phyloP scores from a whole-genome alignment of 2,797 vertebrate species.

The Sebastes paucispinis region DNA sequence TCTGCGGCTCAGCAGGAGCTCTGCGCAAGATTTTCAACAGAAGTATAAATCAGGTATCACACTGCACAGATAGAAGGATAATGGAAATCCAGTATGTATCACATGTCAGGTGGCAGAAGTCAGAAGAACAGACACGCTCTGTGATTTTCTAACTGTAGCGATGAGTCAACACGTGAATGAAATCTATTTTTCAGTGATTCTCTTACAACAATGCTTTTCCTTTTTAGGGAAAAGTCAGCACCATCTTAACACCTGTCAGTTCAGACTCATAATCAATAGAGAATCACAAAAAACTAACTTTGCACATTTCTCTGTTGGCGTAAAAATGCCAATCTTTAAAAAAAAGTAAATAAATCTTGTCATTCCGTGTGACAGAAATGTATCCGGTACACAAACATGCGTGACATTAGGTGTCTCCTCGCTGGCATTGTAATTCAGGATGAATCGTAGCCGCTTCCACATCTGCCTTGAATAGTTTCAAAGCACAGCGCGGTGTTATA shows the following conservation, averaged over 20 bases:
- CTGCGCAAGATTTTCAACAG: too few relatives aligned
- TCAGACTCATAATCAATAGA: conserved; percentile 10
- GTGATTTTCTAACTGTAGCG: conserved; percentile 4
- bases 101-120: not conserved
- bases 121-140: conserved; percentile 1
- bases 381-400: not conserved
- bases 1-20: too few relatives aligned
- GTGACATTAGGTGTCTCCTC: not conserved
- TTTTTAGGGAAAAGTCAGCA: not conserved
- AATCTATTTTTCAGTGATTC: conserved; percentile 4
- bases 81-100: not conserved
- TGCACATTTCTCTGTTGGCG: not conserved
- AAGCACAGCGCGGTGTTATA: conserved; percentile 4
- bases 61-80: not conserved
- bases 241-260: conserved; percentile 2
- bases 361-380: conserved; percentile 7
- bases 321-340: not conserved
- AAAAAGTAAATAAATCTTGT: not conserved
- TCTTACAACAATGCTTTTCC: not conserved
- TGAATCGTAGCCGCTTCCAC: conserved; percentile 19
- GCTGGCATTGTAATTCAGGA: conserved; percentile 18
- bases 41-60: too few relatives aligned
- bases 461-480: conserved; percentile 25
- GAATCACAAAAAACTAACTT: not conserved
- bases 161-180: conserved; percentile 13